Evolutionary conservation across 2,888 invertebrate species (phyloP).

Genomic region (Drosophila mettleri): DNA sequence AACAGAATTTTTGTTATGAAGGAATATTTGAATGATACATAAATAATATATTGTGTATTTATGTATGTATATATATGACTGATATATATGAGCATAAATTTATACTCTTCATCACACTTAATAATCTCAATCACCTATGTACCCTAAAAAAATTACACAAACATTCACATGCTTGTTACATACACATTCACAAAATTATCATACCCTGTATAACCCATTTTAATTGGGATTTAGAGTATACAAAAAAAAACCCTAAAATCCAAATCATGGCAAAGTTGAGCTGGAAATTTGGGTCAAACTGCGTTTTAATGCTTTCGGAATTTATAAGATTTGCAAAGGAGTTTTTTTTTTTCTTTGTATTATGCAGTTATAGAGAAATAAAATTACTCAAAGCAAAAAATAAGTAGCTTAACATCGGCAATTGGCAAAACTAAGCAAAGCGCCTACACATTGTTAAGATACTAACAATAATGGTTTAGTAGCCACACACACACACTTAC

Average conservation of each 20-base stretch:
- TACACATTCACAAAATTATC: not conserved
- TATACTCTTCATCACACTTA: too few species aligned
- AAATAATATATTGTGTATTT: too few species aligned
- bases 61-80: too few species aligned
- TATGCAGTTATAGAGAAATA: slow-evolving; percentile 21
- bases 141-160: too few species aligned
- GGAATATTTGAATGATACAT: too few species aligned
- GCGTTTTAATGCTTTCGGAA: slow-evolving; percentile 45
- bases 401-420: slow-evolving; percentile 43
- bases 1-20: too few species aligned
- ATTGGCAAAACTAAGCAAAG: slow-evolving; percentile 24
- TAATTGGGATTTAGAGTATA: not conserved
- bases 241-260: slow-evolving; percentile 32
- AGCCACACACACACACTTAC: slow-evolving; percentile 4
- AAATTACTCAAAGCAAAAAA: slow-evolving; percentile 51
- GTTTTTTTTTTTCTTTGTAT: slow-evolving; percentile 1
- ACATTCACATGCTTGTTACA: not conserved
- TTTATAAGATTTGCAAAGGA: slow-evolving; percentile 12
- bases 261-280: slow-evolving; percentile 48
- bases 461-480: slow-evolving; percentile 42
- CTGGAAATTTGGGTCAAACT: slow-evolving; percentile 67
- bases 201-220: not conserved
- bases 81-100: too few species aligned
- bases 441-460: slow-evolving; percentile 39
- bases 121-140: too few species aligned